These are phyloP conservation scores for Dipodomys ordii DNA, from an alignment of 2,113 vertebrate species.

Conservation along the genomic window DNA sequence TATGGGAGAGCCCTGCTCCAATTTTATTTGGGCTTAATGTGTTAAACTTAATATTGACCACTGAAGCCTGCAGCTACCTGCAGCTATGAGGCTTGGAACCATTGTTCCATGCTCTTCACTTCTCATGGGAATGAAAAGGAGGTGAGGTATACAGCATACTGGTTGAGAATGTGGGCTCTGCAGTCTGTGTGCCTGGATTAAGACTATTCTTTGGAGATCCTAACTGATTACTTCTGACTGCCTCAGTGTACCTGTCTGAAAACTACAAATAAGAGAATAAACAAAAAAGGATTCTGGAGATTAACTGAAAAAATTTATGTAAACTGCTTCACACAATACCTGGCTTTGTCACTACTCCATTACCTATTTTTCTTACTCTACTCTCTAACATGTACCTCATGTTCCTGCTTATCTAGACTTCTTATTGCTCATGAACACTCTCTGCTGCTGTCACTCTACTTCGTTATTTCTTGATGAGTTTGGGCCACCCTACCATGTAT, in stretches of 20 bases:
- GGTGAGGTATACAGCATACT: rapidly evolving
- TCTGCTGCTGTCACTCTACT: background rate
- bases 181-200: background rate
- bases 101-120: background rate
- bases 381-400: background rate
- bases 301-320: conserved; percentile 19
- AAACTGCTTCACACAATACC: background rate
- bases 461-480: background rate
- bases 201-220: background rate
- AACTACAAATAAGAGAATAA: background rate
- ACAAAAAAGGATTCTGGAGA: conserved; percentile 11
- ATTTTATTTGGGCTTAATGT: conserved; percentile 3
- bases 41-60: background rate
- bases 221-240: background rate
- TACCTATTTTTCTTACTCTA: background rate
- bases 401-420: background rate
- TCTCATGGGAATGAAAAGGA: background rate
- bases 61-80: background rate
- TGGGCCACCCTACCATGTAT: background rate
- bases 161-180: background rate
- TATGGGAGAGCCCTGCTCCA: background rate
- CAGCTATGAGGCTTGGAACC: background rate
- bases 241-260: background rate
- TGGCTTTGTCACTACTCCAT: background rate
- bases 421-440: background rate